Evolutionary conservation across 2,888 invertebrate species (phyloP), one percentile per base, ranked within the genome.

Genomic region (Xestia xanthographa): DNA sequence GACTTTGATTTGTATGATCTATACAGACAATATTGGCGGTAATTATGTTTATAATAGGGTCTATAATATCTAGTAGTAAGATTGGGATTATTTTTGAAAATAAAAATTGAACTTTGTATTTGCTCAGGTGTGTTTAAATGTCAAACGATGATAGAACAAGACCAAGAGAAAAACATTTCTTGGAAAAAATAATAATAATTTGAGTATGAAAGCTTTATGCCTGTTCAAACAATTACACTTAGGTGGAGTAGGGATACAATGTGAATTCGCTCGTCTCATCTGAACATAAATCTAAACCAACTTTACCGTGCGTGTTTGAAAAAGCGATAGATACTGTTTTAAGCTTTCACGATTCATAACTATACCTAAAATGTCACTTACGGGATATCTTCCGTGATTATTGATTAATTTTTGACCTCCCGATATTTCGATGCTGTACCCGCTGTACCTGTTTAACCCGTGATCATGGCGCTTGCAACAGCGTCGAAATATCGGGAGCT

Each of bases 1-100:
- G 53, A 48, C 62, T 65, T 63, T 67, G 45, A 62, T 66, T 66
- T 58, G 12, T 50, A 63, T 66, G n/a, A 58, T 50, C 50, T 65
- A 1, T 53, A 48, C 14, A 45, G 17, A 65, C 38, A 62, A 62
- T 38, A 5, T 12, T 38, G 38, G 6, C 0, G 12, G 22, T 14
- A 73, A 26, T 65, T 34, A 45, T 26, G 4, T 43, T 77, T 12
- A 50, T n/a, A 14, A 60, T 14, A 45, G 11, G n/a, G 29, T 45
- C 20, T 38, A 17, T 38, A 34, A 22, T 26, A 41, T 11, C 9
- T 45, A 17, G 12, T 41, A 41, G 34, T 60, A 29, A 56, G 26
- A 26, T 14, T 12, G 26, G 20, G 11, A 41, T 66, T 53, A 62
- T 20, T 48, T 56, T 26, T 53, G 14, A 5, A 63, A 56, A 62